Percentiles rank a stretch among this genome's conserved stretches.
Evolutionary conservation across 2,888 invertebrate genomes (phyloP).

Genomic region (Mythimna lalbum): DNA sequence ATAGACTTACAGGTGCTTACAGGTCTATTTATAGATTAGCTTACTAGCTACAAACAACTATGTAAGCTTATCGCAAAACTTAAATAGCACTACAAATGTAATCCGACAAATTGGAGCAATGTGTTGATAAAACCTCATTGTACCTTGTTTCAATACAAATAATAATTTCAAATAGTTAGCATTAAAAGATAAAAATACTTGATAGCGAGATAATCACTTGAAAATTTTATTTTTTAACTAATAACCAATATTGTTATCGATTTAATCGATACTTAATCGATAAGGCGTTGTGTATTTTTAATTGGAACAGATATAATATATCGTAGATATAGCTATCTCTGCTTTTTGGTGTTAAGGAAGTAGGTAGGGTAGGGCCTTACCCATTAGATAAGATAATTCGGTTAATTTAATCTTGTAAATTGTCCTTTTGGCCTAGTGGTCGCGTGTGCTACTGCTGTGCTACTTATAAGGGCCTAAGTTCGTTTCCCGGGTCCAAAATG

Average conservation of each 20-base stretch:
- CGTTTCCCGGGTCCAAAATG: too few species aligned
- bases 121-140: constrained; percentile 17
- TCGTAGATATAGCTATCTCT: constrained; percentile 45
- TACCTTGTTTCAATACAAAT: constrained; percentile 34
- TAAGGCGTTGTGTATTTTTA: constrained; percentile 60
- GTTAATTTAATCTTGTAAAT: constrained; percentile 16
- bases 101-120: constrained; percentile 40
- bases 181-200: constrained; percentile 45
- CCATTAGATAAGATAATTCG: constrained; percentile 25
- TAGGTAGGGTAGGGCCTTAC: constrained; percentile 42
- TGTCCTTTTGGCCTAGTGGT: background rate
- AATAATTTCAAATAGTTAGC: constrained; percentile 39
- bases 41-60: background rate
- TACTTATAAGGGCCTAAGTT: background rate
- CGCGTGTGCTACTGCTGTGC: background rate
- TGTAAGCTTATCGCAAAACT: background rate
- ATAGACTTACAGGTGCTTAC: too few species aligned
- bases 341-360: constrained; percentile 48
- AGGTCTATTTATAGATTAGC: background rate
- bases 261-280: constrained; percentile 59
- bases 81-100: constrained; percentile 15
- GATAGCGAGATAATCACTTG: constrained; percentile 46
- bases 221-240: constrained; percentile 56
- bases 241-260: constrained; percentile 62
- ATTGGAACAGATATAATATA: constrained; percentile 64